phyloP scores from a whole-genome alignment of 1,140 invertebrate species.

The Thrips palmi region DNA sequence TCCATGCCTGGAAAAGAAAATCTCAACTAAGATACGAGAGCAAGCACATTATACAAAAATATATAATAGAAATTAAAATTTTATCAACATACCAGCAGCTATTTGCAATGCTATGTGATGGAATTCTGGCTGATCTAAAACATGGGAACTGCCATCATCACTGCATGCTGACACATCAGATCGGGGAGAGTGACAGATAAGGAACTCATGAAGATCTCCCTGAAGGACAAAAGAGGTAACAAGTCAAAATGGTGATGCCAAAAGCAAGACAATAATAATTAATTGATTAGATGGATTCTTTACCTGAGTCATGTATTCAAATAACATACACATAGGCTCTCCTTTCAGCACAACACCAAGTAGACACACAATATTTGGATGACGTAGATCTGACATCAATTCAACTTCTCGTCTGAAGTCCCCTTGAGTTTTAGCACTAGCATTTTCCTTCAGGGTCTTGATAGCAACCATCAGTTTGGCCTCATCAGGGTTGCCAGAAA shows the following conservation, averaged over 20 bases:
- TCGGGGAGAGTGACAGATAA: constrained; percentile 71
- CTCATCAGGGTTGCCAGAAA: constrained; percentile 41
- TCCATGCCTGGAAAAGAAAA: constrained; percentile 57
- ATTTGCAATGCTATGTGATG: constrained; percentile 76
- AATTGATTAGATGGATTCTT: constrained; percentile 5
- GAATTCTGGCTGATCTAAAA: constrained; percentile 63
- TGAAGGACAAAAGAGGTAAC: constrained; percentile 23
- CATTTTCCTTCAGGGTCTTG: constrained; percentile 87
- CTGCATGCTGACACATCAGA: constrained; percentile 30
- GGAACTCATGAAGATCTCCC: constrained; percentile 87
- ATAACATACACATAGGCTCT: constrained; percentile 87
- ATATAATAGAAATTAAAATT: not conserved
- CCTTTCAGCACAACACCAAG: constrained; percentile 80
- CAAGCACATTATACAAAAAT: not conserved
- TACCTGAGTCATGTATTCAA: constrained; percentile 78
- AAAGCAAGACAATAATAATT: constrained; percentile 5
- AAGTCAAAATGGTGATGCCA: constrained; percentile 2
- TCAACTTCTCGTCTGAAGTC: constrained; percentile 85
- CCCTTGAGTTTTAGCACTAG: constrained; percentile 72
- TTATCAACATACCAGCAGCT: constrained; percentile 42
- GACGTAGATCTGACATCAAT: constrained; percentile 79
- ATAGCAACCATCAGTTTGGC: constrained; percentile 62
- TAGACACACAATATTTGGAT: constrained; percentile 91
- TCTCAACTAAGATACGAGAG: not conserved
- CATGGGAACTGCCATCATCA: constrained; percentile 42